Evolutionary conservation across 2,113 vertebrate genomes (phyloP).

Genomic region (Argyrosomus japonicus): DNA sequence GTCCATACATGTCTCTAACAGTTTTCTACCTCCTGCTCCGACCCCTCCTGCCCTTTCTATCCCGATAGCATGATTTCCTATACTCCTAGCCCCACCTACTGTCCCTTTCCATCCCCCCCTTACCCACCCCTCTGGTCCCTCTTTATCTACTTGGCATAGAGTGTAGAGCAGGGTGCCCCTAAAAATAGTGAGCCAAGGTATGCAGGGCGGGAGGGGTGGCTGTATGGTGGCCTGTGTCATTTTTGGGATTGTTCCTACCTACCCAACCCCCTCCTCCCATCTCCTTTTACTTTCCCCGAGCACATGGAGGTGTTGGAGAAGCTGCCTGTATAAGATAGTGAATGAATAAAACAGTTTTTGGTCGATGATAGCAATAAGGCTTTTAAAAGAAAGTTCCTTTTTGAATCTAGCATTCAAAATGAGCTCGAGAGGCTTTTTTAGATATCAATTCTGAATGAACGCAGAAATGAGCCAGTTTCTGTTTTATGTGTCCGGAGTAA

Average conservation of each 20-base stretch:
- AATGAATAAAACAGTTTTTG: slow-evolving; percentile 10
- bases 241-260: slow-evolving; percentile 56
- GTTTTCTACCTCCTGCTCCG: slow-evolving; percentile 39
- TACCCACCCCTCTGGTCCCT: slow-evolving; percentile 44
- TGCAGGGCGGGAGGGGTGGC: slow-evolving; percentile 64
- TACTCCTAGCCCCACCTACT: slow-evolving; percentile 39
- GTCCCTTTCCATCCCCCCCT: slow-evolving; percentile 26
- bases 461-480: neutral
- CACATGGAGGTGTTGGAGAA: slow-evolving; percentile 27
- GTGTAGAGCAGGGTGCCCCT: slow-evolving; percentile 60
- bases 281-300: slow-evolving; percentile 60
- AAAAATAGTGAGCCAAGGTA: slow-evolving; percentile 81
- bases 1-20: slow-evolving; percentile 66
- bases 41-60: slow-evolving; percentile 20
- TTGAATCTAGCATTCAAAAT: neutral
- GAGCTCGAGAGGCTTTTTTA: neutral
- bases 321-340: slow-evolving; percentile 23
- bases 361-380: neutral
- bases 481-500: neutral
- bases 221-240: slow-evolving; percentile 58
- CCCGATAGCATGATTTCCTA: slow-evolving; percentile 51
- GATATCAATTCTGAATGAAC: slow-evolving; percentile 3
- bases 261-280: slow-evolving; percentile 10
- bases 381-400: neutral
- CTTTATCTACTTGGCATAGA: slow-evolving; percentile 75